phyloP scores from a whole-genome alignment of 35 echinoderm and acorn worm genomes.

The Acanthaster planci region DNA sequence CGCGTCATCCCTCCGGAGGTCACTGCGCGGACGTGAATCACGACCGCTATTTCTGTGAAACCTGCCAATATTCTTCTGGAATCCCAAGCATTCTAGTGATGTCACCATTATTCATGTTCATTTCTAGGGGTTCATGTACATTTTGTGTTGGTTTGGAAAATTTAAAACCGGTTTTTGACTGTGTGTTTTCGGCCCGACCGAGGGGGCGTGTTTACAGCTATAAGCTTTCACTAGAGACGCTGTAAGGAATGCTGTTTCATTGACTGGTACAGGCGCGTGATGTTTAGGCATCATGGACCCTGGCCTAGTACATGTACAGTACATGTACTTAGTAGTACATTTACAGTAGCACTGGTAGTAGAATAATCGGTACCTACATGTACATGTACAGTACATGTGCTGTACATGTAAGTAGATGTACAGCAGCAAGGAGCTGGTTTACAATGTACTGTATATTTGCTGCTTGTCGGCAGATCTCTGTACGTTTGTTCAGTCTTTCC shows the following conservation, averaged over 20 bases:
- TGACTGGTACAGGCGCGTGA: slow-evolving; percentile 6
- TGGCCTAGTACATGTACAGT: no score
- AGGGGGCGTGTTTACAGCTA: not conserved
- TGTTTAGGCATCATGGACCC: not conserved
- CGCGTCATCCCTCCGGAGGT: slow-evolving; percentile 31
- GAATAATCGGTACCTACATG: no score
- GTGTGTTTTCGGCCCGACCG: not conserved
- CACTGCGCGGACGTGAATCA: not conserved
- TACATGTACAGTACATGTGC: no score
- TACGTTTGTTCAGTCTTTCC: no score
- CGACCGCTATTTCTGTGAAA: slow-evolving; percentile 6
- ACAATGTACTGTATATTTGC: no score
- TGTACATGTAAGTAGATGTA: no score
- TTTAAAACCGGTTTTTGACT: not conserved
- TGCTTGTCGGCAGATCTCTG: no score
- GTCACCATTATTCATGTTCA: not conserved
- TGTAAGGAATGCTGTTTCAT: slow-evolving; percentile 18
- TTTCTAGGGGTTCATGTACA: not conserved
- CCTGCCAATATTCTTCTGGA: not conserved
- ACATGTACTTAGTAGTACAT: no score
- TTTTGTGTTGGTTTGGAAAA: not conserved
- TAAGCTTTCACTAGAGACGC: not conserved
- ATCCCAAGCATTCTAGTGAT: not conserved
- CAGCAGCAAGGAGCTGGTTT: no score
- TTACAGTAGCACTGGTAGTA: no score